Evolutionary conservation across 2,888 invertebrate species (phyloP), one percentile per base, ranked within the genome.

Genomic region (Andrena praecox): DNA sequence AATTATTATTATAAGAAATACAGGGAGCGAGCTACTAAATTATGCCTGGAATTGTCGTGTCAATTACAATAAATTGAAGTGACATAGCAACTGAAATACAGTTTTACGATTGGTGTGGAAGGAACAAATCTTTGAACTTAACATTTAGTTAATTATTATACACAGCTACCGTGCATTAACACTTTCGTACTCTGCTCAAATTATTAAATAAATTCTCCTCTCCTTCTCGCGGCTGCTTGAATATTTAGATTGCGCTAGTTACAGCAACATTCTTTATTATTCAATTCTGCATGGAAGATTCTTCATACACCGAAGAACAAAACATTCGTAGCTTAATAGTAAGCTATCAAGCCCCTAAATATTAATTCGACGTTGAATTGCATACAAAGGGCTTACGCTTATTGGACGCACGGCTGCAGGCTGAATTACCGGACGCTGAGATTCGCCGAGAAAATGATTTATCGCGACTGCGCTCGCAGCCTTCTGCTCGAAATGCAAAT

Each of bases 381-480:
- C 35, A 33, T 33, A 24, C 10, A 27, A 64, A 54, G 12, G 12
- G 20, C 20, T 33, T 27, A 24, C 8, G 0, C 64, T 56, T 24
- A 63, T 63, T n/a, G 6, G 54, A 16, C 29, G 8, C 20, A 33
- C 56, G 60, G 10, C 59, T 54, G 50, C 62, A 3, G 24, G 24
- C 70, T 66, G 31, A 73, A 73, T 69, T 54, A 54, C 42, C 29
- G 31, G 16, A 12, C 20, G 10, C 60, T 10, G 48, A 20, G 48
- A 62, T 33, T 24, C 42, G 29, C 66, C 63, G 70, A 60, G 59
- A 77, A 80, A 62, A 72, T 83, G 76, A 85, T 84, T 84, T 77
- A 77, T 80, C 29, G 35, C 63, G 20, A 31, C 12, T 27, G 66
- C 29, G 27, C 8, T 10, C 50, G 24, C 29, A 24, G 62, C 12